phyloP scores from a whole-genome alignment of 53 echinoderm and acorn worm genomes.

The Temnopleurus reevesii region DNA sequence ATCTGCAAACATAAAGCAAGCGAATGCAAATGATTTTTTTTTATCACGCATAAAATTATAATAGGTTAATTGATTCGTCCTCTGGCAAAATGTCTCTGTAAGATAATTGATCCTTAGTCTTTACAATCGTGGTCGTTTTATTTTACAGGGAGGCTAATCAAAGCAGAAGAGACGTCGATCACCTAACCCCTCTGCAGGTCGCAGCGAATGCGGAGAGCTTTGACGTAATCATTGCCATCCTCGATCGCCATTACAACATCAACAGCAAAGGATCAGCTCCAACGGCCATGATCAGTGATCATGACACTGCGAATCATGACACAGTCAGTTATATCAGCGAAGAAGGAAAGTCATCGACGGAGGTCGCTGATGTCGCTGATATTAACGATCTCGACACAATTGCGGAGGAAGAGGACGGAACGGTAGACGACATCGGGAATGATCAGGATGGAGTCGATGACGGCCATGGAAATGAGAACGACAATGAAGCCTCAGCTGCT shows the following conservation, averaged over 20 bases:
- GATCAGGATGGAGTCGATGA: neutral
- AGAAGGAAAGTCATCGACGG: neutral
- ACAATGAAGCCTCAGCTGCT: neutral
- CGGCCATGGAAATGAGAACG: neutral
- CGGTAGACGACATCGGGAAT: neutral
- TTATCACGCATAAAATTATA: too few species aligned
- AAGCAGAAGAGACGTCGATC: slow-evolving; percentile 76
- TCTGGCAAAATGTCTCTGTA: too few species aligned
- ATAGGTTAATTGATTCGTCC: too few species aligned
- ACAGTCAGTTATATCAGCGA: neutral
- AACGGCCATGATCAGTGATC: neutral
- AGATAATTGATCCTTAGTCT: too few species aligned
- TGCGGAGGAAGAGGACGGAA: neutral
- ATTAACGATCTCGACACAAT: slow-evolving; percentile 19
- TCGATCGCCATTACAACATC: slow-evolving; percentile 18
- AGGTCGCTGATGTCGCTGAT: neutral
- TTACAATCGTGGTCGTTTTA: too few species aligned
- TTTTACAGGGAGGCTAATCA: slow-evolving; percentile 71
- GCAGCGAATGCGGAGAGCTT: slow-evolving; percentile 76
- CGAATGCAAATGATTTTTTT: too few species aligned
- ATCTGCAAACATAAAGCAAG: too few species aligned
- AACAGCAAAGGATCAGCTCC: neutral
- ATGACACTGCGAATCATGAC: too few species aligned
- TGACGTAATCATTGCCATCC: slow-evolving; percentile 33
- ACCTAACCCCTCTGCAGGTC: slow-evolving; percentile 89